phyloP scores from a whole-genome alignment of 2,888 invertebrate genomes.

The Nycteola revayana region DNA sequence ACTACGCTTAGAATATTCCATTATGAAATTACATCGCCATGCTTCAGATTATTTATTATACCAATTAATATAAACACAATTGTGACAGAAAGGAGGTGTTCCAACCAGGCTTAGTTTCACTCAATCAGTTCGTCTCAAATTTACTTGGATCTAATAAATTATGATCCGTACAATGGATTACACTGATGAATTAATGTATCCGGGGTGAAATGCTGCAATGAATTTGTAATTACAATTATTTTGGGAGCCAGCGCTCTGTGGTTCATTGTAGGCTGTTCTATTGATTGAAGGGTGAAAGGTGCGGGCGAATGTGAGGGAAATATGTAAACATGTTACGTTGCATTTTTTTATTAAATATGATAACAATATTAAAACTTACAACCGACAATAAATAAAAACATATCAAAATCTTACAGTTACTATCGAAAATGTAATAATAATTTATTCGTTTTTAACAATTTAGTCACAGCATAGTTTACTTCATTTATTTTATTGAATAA shows the following conservation, averaged over 20 bases:
- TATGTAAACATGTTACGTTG: not conserved
- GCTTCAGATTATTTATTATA: slow-evolving; percentile 28
- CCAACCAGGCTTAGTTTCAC: slow-evolving; percentile 15
- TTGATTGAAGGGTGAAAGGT: not conserved
- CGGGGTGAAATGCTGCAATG: slow-evolving; percentile 26
- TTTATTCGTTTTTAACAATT: too few relatives aligned
- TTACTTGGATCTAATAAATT: slow-evolving; percentile 42
- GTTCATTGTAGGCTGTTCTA: not conserved
- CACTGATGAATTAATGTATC: slow-evolving; percentile 41
- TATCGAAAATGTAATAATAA: too few relatives aligned
- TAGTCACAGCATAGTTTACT: too few relatives aligned
- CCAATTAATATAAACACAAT: slow-evolving; percentile 31
- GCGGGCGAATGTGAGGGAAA: not conserved
- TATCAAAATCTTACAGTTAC: too few relatives aligned
- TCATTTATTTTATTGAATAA: too few relatives aligned
- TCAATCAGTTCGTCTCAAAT: slow-evolving; percentile 35
- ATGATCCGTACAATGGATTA: slow-evolving; percentile 39
- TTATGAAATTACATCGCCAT: slow-evolving; percentile 16
- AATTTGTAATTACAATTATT: slow-evolving; percentile 35
- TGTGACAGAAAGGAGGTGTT: not conserved
- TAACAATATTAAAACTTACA: too few relatives aligned
- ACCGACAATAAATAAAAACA: too few relatives aligned
- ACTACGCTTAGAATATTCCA: slow-evolving; percentile 17
- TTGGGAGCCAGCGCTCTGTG: slow-evolving; percentile 7
- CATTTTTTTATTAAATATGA: too few relatives aligned